Conservation (phyloP, 2,797 vertebrate species). For the Acanthiza pusilla region DNA sequence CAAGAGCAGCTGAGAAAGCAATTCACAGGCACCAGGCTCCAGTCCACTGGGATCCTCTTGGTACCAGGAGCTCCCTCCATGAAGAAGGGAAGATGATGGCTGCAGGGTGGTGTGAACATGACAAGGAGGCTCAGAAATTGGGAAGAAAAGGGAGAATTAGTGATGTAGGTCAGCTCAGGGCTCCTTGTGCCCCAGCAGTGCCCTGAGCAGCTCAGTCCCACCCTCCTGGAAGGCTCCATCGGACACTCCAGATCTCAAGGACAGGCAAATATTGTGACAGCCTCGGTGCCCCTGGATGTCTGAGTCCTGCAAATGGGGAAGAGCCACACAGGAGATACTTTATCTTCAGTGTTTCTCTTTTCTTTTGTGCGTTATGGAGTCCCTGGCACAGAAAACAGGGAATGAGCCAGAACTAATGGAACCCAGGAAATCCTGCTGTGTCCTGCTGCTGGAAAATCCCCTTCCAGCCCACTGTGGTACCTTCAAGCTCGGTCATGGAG, state of each 20-base stretch:
- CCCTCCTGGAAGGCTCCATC: rapidly evolving
- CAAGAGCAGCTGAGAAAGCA: slow-evolving; percentile 23
- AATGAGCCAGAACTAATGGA: slow-evolving; percentile 24
- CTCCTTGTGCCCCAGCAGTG: background rate
- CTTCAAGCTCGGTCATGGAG: background rate
- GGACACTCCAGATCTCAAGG: background rate
- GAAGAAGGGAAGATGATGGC: background rate
- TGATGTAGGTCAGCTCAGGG: background rate
- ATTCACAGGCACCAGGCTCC: background rate
- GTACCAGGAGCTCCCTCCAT: background rate
- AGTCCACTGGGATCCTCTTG: background rate
- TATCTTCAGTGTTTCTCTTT: background rate
- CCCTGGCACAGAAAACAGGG: background rate
- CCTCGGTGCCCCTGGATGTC: background rate
- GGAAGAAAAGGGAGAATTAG: background rate
- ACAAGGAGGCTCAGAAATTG: background rate
- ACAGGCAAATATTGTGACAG: slow-evolving; percentile 1
- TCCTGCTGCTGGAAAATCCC: slow-evolving; percentile 6
- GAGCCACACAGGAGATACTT: background rate
- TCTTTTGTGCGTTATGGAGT: background rate
- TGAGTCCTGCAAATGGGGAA: background rate
- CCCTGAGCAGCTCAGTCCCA: background rate
- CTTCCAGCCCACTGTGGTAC: background rate
- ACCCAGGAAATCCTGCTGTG: background rate
- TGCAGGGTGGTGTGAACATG: no score